Base-by-base conservation (phyloP, 1,140 invertebrate genomes). In the Mesaphorura yosii region DNA sequence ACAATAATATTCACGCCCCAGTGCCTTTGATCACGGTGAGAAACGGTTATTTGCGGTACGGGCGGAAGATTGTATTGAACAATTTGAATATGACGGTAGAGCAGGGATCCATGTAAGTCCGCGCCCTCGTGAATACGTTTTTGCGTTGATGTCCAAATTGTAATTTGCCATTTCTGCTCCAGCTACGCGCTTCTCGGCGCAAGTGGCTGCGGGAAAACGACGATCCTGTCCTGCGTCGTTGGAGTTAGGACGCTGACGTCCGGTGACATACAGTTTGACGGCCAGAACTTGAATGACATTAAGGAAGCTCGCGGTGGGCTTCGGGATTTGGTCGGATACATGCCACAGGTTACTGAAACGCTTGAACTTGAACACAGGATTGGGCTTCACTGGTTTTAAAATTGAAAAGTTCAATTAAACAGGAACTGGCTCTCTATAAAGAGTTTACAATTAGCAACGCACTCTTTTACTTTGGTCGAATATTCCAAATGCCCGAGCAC, bases 211-310 rank as follows among this genome's bases (percentile, higher is more conserved):
- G 59, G 62, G 47, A 64, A 68, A 68, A 66, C 73, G 0, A 74
- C 73, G 1, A 57, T 72, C 15, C 57, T 74, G 10, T 58, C 64
- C 10, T 69, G 66, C 39, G 58, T 72, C 6, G 68, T 74, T 0
- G 73, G 70, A 14, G 57, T 66, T 6, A 53, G 68, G 14, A 57
- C 58, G 6, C 55, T 71, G 4, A n/a, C n/a, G 62, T 66, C 26
- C n/a, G n/a, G n/a, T 1, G 82, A 87, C 63, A 86, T 91, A 48
- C 83, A 80, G 76, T 83, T 91, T 1, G 75, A 88, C 20, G 87
- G 88, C 2, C 84, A 83, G 38, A 79, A 78, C 64, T 88, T 79
- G 64, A 88, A 88, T 1, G 87, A 87, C 0, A 82, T 83, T 87
- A 1, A 86, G n/a, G n/a, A n/a, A n/a, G n/a, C n/a, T 58, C 48